Evolutionary conservation across 2,113 vertebrate genomes (phyloP).

Genomic region (Felis chaus): DNA sequence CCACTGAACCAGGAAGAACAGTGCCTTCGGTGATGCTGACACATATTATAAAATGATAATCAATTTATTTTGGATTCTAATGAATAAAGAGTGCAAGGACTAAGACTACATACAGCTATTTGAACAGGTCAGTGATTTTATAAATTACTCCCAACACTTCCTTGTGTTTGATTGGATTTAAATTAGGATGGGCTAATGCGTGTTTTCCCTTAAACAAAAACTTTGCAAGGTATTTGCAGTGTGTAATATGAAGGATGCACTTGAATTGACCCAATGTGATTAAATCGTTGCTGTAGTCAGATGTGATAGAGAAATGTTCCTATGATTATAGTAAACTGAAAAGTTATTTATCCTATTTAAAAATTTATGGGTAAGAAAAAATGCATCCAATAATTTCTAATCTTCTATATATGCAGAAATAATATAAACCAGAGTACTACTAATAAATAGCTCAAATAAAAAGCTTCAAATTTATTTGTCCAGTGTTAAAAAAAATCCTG

Average conservation of each 20-base stretch:
- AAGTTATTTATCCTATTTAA: slow-evolving; percentile 81
- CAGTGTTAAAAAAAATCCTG: slow-evolving; percentile 37
- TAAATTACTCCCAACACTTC: slow-evolving; percentile 79
- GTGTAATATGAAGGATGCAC: slow-evolving; percentile 71
- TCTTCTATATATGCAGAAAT: slow-evolving; percentile 41
- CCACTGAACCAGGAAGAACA: slow-evolving; percentile 82
- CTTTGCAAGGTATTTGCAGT: slow-evolving; percentile 65
- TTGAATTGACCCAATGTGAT: slow-evolving; percentile 65
- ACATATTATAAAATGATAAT: slow-evolving; percentile 83
- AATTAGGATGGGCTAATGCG: slow-evolving; percentile 65
- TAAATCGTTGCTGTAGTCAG: slow-evolving; percentile 78
- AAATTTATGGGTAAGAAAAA: slow-evolving; percentile 70
- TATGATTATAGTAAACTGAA: slow-evolving; percentile 67
- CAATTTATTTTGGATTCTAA: slow-evolving; percentile 85
- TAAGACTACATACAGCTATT: slow-evolving; percentile 87
- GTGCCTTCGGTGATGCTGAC: slow-evolving; percentile 78
- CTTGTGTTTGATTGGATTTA: slow-evolving; percentile 75
- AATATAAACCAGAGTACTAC: slow-evolving; percentile 70
- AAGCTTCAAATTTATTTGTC: slow-evolving; percentile 71
- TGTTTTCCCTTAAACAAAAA: slow-evolving; percentile 74
- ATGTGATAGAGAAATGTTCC: slow-evolving; percentile 73
- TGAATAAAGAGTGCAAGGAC: slow-evolving; percentile 89
- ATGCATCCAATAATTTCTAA: slow-evolving; percentile 59
- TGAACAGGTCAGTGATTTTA: slow-evolving; percentile 94
- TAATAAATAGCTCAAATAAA: slow-evolving; percentile 56